These are phyloP conservation scores for Pocota personata DNA, from an alignment of 2,888 invertebrate genomes.

Conservation along the genomic window DNA sequence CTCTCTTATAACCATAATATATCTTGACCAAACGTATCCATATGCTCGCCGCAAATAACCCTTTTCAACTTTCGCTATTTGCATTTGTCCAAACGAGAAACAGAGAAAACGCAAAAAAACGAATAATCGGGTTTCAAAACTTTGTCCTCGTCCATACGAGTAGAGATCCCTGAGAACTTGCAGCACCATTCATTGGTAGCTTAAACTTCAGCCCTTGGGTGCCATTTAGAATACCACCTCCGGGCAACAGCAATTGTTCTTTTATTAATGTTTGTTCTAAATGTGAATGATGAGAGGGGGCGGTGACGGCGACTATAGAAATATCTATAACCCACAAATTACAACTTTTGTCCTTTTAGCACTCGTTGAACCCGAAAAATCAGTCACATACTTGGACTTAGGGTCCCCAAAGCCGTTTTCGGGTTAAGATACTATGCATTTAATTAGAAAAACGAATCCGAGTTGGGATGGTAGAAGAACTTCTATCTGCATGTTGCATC, in stretches of 20 bases:
- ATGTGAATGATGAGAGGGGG: constrained; percentile 57
- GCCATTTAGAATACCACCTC: constrained; percentile 64
- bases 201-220: constrained; percentile 62
- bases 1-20: constrained; percentile 46
- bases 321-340: constrained; percentile 48
- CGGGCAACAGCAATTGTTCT: constrained; percentile 59
- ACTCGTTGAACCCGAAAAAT: constrained; percentile 14
- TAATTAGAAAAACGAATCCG: constrained; percentile 42
- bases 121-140: constrained; percentile 67
- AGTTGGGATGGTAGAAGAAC: background rate
- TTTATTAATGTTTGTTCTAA: constrained; percentile 70
- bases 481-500: constrained; percentile 40
- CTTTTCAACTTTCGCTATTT: constrained; percentile 59
- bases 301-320: background rate
- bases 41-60: constrained; percentile 61
- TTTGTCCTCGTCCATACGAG: constrained; percentile 58
- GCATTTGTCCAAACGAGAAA: constrained; percentile 56
- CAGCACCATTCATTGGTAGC: constrained; percentile 46
- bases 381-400: constrained; percentile 36
- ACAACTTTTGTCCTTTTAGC: constrained; percentile 60
- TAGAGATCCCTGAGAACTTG: constrained; percentile 26
- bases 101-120: constrained; percentile 16
- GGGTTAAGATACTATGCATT: constrained; percentile 63
- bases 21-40: constrained; percentile 49
- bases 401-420: constrained; percentile 17